These are phyloP conservation scores for Periplaneta americana DNA, from an alignment of 1,140 invertebrate genomes.

Conservation along the genomic window DNA sequence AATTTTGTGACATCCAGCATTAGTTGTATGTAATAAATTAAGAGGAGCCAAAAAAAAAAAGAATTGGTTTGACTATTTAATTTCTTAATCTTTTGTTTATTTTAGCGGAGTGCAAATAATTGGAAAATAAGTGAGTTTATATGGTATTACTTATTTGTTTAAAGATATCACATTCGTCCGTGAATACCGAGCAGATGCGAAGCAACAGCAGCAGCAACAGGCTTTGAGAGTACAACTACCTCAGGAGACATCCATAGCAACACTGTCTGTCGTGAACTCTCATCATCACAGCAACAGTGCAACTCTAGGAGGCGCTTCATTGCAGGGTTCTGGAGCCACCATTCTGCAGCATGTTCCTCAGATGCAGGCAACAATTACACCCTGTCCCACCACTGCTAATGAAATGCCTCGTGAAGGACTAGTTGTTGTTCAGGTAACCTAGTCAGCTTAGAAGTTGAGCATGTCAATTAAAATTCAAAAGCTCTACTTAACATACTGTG, in stretches of 20 bases:
- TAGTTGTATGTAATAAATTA: too few species aligned
- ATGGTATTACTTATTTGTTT: background rate
- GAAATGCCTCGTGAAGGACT: slow-evolving; percentile 29
- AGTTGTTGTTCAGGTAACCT: slow-evolving; percentile 30
- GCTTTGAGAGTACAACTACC: background rate
- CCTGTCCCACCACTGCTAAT: slow-evolving; percentile 32
- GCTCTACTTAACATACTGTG: too few species aligned
- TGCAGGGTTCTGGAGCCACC: slow-evolving; percentile 18
- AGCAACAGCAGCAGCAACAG: background rate
- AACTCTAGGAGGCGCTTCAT: background rate
- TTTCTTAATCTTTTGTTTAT: too few species aligned
- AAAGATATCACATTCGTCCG: slow-evolving; percentile 45
- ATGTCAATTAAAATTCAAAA: too few species aligned
- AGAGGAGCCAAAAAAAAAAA: too few species aligned
- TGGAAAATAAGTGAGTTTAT: too few species aligned
- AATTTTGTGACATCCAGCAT: too few species aligned
- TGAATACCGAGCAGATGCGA: slow-evolving; percentile 36
- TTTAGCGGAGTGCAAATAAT: too few species aligned
- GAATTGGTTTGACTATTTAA: too few species aligned
- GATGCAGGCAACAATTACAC: slow-evolving; percentile 19
- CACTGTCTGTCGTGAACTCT: slow-evolving; percentile 58
- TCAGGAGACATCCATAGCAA: slow-evolving; percentile 43
- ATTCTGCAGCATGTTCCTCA: slow-evolving; percentile 27
- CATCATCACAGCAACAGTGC: slow-evolving; percentile 26
- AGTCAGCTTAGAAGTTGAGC: too few species aligned